Percentiles rank a stretch among this genome's conserved stretches.
Conservation (phyloP, 2,888 invertebrate species). For the Gasteruption jaculator region DNA sequence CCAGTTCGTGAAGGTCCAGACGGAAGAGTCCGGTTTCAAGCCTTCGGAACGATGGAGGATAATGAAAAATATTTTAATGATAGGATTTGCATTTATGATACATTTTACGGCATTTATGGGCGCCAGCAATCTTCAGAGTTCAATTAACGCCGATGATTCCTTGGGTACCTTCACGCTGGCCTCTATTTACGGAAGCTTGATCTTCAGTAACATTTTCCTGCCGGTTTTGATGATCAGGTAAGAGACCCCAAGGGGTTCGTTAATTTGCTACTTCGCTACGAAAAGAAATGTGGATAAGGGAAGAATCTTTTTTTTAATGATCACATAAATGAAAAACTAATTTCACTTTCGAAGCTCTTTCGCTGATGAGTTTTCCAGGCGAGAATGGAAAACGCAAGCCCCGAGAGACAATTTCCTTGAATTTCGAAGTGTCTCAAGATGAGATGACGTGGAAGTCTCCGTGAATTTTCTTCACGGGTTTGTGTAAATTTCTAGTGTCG, state of each 20-base stretch:
- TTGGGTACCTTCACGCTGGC: constrained; percentile 81
- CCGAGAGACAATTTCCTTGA: too few species aligned
- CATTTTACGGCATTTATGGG: constrained; percentile 91
- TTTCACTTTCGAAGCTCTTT: too few species aligned
- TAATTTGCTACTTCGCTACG: too few species aligned
- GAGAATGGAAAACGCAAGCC: too few species aligned
- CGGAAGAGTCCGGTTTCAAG: constrained; percentile 25
- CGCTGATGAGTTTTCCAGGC: too few species aligned
- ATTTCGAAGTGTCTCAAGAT: too few species aligned
- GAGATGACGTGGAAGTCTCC: too few species aligned
- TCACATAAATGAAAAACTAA: too few species aligned
- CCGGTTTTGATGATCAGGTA: constrained; percentile 81
- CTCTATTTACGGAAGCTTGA: constrained; percentile 81
- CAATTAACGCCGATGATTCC: constrained; percentile 76
- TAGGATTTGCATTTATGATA: constrained; percentile 86
- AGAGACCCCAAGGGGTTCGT: too few species aligned
- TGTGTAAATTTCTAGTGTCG: neutral
- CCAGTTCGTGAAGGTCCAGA: constrained; percentile 32
- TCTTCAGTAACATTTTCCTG: constrained; percentile 85
- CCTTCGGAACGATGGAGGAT: constrained; percentile 70
- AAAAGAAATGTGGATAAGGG: too few species aligned
- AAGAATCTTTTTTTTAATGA: too few species aligned
- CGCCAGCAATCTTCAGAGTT: constrained; percentile 78
- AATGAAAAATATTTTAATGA: constrained; percentile 76
- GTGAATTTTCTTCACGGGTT: too few species aligned